phyloP scores from a whole-genome alignment of 2,888 invertebrate species.

The Onthophagus sagittarius region DNA sequence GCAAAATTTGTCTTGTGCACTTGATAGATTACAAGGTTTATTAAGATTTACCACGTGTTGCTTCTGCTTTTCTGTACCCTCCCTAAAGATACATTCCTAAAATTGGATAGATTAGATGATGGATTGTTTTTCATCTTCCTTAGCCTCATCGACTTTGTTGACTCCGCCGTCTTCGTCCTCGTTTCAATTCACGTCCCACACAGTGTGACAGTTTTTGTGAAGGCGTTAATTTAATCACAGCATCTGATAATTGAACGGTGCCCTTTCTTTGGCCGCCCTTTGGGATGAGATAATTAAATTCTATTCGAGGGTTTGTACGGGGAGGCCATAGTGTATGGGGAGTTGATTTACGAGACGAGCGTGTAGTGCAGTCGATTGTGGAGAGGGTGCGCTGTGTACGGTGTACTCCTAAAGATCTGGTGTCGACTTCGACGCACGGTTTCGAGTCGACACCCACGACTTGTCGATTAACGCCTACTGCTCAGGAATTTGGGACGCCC shows the following conservation, averaged over 20 bases:
- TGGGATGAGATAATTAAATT: background rate
- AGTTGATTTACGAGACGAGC: constrained; percentile 1
- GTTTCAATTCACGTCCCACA: background rate
- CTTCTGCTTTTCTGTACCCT: background rate
- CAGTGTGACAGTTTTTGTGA: background rate
- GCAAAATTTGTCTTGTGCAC: constrained; percentile 1
- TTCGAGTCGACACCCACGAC: background rate
- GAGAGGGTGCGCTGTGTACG: background rate
- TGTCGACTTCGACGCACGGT: background rate
- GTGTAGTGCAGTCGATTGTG: background rate
- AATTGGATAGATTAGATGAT: background rate
- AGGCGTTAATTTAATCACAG: background rate
- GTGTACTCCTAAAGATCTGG: background rate
- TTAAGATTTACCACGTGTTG: constrained; percentile 1
- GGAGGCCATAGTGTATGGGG: background rate
- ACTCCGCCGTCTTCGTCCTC: background rate
- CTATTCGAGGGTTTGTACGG: background rate
- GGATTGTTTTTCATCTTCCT: background rate
- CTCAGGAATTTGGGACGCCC: background rate
- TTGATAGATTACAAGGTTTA: constrained; percentile 4
- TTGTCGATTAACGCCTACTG: constrained; percentile 6
- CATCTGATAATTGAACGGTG: background rate
- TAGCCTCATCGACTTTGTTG: background rate
- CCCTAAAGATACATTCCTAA: background rate
- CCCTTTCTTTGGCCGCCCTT: background rate